A percentile compares a stretch with the other conserved stretches of the same genome.
Conservation (phyloP, 2,113 vertebrate genomes). For the Regulus satrapa region DNA sequence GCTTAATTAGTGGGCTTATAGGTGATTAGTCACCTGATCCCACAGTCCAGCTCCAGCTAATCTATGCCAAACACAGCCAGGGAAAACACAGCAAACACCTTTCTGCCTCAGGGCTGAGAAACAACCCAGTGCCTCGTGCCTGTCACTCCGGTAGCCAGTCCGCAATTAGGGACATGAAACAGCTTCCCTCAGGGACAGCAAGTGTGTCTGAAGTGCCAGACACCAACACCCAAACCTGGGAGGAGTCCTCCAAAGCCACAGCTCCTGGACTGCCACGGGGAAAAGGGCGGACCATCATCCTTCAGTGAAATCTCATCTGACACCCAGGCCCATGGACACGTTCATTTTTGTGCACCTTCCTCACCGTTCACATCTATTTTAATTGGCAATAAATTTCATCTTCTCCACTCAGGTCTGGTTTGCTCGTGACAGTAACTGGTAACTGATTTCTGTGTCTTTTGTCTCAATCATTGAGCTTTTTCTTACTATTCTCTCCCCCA, state of each 20-base stretch:
- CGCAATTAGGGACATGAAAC: not conserved
- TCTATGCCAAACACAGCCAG: not conserved
- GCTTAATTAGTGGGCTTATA: conserved; percentile 22
- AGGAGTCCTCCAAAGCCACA: rapidly evolving
- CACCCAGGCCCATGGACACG: rapidly evolving
- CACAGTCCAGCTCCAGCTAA: not conserved
- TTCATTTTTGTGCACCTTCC: not conserved
- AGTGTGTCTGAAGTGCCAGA: not conserved
- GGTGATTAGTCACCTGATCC: conserved; percentile 30
- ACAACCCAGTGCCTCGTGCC: not conserved
- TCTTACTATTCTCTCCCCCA: not conserved
- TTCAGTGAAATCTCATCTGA: rapidly evolving
- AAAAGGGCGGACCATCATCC: not conserved
- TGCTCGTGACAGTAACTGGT: not conserved
- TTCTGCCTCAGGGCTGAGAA: not conserved
- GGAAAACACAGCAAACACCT: not conserved
- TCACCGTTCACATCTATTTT: not conserved
- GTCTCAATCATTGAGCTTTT: not conserved
- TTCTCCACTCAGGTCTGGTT: not conserved
- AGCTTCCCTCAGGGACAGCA: not conserved
- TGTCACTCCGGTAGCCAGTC: not conserved
- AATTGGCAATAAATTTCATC: not conserved
- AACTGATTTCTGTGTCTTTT: not conserved
- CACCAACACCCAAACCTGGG: not conserved
- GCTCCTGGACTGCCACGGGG: not conserved